These are phyloP conservation scores for Polymixis flavicincta DNA, from an alignment of 2,888 invertebrate genomes.

Conservation along the genomic window DNA sequence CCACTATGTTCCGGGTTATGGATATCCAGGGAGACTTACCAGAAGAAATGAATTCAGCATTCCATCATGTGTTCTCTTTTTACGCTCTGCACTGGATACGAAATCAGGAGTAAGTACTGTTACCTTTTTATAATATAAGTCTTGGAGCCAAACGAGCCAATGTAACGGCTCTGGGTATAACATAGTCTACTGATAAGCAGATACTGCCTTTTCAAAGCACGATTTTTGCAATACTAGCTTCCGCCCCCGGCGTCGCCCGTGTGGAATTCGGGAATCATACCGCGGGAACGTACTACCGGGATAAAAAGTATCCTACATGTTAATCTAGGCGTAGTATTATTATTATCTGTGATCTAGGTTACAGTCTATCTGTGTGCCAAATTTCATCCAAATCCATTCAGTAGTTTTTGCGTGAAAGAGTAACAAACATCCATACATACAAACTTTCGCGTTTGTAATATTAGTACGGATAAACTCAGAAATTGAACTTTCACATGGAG, in stretches of 20 bases:
- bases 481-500: not conserved
- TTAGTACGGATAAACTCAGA: not conserved
- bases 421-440: too few relatives aligned
- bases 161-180: not conserved
- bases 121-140: not conserved
- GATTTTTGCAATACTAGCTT: too few relatives aligned
- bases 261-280: too few relatives aligned
- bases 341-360: too few relatives aligned
- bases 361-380: too few relatives aligned
- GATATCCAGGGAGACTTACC: slow-evolving; percentile 62
- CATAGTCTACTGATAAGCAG: not conserved
- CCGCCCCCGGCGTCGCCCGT: too few relatives aligned
- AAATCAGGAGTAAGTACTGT: slow-evolving; percentile 60
- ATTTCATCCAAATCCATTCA: too few relatives aligned
- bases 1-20: slow-evolving; percentile 62
- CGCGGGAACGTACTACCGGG: too few relatives aligned
- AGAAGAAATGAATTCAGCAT: slow-evolving; percentile 54
- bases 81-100: slow-evolving; percentile 63
- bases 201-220: not conserved
- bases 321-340: too few relatives aligned
- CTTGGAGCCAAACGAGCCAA: not conserved
- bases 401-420: too few relatives aligned
- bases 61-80: slow-evolving; percentile 66
- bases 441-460: too few relatives aligned
- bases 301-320: too few relatives aligned